Percentiles rank a stretch among this genome's conserved stretches.
Conservation (phyloP, 1,140 invertebrate genomes). For the Triops cancriformis region DNA sequence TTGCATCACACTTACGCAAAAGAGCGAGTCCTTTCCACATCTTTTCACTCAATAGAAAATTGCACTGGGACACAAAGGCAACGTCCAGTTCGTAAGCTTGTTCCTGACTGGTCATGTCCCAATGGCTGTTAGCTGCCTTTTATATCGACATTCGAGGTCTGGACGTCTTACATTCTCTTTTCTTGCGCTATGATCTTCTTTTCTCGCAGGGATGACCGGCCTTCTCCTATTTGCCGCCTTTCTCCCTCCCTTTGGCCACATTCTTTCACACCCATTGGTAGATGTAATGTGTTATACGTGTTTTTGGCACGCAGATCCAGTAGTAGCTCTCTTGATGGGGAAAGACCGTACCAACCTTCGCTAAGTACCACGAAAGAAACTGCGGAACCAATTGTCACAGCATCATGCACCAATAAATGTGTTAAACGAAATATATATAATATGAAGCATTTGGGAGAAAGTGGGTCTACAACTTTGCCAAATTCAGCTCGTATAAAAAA, state of each 20-base stretch:
- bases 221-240: background rate
- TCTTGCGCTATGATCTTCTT: background rate
- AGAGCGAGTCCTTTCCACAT: background rate
- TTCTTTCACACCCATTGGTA: background rate
- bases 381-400: background rate
- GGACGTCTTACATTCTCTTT: background rate
- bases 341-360: background rate
- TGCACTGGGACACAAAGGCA: background rate
- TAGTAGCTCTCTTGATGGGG: background rate
- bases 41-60: background rate
- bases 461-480: background rate
- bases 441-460: background rate
- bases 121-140: background rate
- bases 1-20: background rate
- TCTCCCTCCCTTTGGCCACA: background rate
- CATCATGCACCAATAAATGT: background rate
- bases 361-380: background rate
- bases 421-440: background rate
- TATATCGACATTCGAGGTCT: background rate
- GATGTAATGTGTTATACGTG: background rate
- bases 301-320: background rate
- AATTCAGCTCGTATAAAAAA: background rate
- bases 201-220: background rate
- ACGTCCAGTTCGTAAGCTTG: background rate
- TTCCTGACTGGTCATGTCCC: background rate